Percentiles rank a stretch among this genome's conserved stretches.
These are phyloP conservation scores for Drosophila neonasuta DNA, from an alignment of 2,888 invertebrate genomes.

Conservation along the genomic window DNA sequence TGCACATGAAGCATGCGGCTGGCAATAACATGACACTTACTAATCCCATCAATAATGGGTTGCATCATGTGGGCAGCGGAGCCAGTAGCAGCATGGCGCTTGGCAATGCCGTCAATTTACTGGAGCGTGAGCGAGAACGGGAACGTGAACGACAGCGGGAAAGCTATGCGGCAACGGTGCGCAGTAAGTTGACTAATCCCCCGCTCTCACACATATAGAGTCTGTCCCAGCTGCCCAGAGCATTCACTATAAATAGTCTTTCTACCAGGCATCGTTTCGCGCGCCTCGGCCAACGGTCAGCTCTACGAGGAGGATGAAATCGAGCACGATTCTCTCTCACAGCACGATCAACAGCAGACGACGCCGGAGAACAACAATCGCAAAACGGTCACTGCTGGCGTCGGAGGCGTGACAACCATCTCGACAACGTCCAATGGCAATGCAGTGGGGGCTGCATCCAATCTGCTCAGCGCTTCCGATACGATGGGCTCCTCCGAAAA, in stretches of 20 bases:
- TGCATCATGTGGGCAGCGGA: conserved; percentile 71
- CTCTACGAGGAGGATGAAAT: conserved; percentile 83
- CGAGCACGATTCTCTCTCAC: conserved; percentile 79
- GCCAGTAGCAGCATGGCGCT: conserved; percentile 84
- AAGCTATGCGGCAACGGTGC: conserved; percentile 84
- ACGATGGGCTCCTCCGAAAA: conserved; percentile 83
- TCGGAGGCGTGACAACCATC: conserved; percentile 62
- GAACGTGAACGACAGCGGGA: conserved; percentile 81
- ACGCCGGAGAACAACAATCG: conserved; percentile 70
- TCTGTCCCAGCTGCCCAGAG: conserved; percentile 48
- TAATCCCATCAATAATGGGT: conserved; percentile 79
- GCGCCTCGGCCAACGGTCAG: conserved; percentile 82
- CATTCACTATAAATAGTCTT: conserved; percentile 75
- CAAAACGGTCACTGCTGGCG: conserved; percentile 64
- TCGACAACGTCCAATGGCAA: conserved; percentile 50
- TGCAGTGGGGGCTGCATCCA: conserved; percentile 63
- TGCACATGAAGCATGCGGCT: conserved; percentile 78
- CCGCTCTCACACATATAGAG: not conserved
- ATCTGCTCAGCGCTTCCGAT: conserved; percentile 78
- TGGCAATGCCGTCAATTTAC: conserved; percentile 85
- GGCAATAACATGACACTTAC: conserved; percentile 79
- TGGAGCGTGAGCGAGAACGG: conserved; percentile 82
- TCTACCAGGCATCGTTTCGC: conserved; percentile 83
- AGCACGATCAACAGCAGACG: conserved; percentile 55
- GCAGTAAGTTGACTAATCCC: conserved; percentile 82